Evolutionary conservation across 2,888 invertebrate species (phyloP), one percentile per base, ranked within the genome.

Genomic region (Pammene fasciana): DNA sequence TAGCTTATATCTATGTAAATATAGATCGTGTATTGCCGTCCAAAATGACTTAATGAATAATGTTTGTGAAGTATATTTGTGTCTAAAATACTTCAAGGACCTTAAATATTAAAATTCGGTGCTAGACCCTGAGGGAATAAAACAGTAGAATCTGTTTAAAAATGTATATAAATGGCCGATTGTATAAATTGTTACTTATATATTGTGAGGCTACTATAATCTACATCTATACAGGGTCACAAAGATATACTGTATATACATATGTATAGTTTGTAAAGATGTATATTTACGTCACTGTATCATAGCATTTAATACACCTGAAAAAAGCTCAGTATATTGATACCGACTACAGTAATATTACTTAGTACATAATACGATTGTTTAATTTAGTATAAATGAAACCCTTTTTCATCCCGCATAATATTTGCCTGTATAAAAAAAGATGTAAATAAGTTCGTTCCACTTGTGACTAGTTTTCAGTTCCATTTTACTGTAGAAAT

Each of bases 261-360:
- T n/a, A n/a, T 66, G 73, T 72, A 79, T 77, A 83, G 78, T 79
- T 79, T 83, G 81, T 83, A 85, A 67, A 68, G 76, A 81, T 84
- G 80, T 83, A 81, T 81, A 83, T 75, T 72, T 73, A 73, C 72
- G 72, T 74, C 73, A 74, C 61, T 72, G 71, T 77, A 78, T 81
- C 72, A 81, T 87, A 86, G 87, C 89, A 89, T 88, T 88, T 90
- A 89, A 84, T 82, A 92, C 92, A 92, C 92, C 92, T 92, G 92
- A 92, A 89, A 77, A 89, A 92, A 86, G 92, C 92, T 92, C 92
- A 92, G 84, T 83, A 84, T 79, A 73, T 71, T 75, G 67, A 76
- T 79, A 79, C 78, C 77, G 75, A 73, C 74, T 78, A 79, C 78
- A 82, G 73, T 77, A 72, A 76, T 72, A 26, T 71, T 72, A 65